Evolutionary conservation across 2,113 vertebrate species (phyloP).

Genomic region (Prunella himalayana): DNA sequence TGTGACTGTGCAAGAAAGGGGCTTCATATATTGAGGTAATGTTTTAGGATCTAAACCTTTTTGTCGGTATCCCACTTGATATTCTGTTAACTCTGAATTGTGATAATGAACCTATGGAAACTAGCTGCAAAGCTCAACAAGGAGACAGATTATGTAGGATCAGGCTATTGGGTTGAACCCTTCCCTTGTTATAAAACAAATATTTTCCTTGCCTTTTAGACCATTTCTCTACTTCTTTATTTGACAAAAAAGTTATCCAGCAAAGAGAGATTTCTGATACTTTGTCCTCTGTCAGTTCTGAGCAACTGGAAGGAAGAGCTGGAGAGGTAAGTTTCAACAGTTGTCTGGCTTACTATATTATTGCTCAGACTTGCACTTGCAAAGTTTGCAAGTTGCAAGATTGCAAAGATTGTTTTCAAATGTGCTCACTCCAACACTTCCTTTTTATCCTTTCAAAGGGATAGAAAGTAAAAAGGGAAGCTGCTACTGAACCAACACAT

Average conservation of each 20-base stretch:
- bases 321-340: conserved; percentile 70
- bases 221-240: conserved; percentile 85
- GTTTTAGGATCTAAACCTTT: background rate
- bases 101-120: background rate
- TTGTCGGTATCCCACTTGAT: background rate
- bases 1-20: background rate
- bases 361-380: background rate
- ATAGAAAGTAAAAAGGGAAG: background rate
- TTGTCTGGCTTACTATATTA: background rate
- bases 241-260: conserved; percentile 68
- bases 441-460: background rate
- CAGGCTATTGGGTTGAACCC: background rate
- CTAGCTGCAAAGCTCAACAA: background rate
- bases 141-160: background rate
- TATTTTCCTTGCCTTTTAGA: conserved; percentile 68
- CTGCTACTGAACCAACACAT: background rate
- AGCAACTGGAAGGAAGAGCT: conserved; percentile 90
- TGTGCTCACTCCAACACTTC: background rate
- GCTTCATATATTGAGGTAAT: background rate
- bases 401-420: background rate
- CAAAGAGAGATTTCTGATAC: conserved; percentile 83
- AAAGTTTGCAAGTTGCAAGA: background rate
- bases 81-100: background rate
- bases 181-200: background rate
- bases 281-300: conserved; percentile 88